A percentile compares a stretch with the other conserved stretches of the same genome.
phyloP scores from a whole-genome alignment of 2,797 vertebrate species.

The Periparus ater region DNA sequence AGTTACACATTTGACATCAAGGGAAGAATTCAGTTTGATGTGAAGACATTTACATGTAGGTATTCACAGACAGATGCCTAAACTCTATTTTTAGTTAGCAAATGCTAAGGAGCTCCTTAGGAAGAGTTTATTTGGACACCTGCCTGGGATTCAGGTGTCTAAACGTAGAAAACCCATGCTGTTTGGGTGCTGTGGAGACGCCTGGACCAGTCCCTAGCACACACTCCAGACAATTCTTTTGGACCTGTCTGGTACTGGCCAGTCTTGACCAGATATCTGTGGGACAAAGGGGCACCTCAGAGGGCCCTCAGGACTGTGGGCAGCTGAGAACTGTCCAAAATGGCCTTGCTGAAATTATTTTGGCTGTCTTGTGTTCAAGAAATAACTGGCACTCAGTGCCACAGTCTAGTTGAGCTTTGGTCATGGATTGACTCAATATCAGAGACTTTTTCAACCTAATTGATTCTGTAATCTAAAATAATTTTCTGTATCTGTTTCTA shows the following conservation, averaged over 20 bases:
- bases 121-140: background rate
- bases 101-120: background rate
- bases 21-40: background rate
- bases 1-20: background rate
- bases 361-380: background rate
- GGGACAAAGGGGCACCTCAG: background rate
- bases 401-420: no score
- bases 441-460: background rate
- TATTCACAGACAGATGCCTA: background rate
- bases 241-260: background rate
- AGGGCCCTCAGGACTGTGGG: background rate
- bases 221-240: background rate
- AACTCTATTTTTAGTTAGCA: background rate
- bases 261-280: background rate
- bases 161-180: background rate
- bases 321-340: background rate
- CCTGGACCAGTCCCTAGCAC: background rate
- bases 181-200: background rate
- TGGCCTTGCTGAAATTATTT: background rate
- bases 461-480: background rate
- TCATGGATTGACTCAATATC: background rate
- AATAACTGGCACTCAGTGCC: background rate
- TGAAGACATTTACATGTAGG: background rate
- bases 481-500: background rate
- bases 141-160: background rate